Evolutionary conservation across 2,888 invertebrate species (phyloP), one percentile per base, ranked within the genome.

Genomic region (Cephus sareptanus): DNA sequence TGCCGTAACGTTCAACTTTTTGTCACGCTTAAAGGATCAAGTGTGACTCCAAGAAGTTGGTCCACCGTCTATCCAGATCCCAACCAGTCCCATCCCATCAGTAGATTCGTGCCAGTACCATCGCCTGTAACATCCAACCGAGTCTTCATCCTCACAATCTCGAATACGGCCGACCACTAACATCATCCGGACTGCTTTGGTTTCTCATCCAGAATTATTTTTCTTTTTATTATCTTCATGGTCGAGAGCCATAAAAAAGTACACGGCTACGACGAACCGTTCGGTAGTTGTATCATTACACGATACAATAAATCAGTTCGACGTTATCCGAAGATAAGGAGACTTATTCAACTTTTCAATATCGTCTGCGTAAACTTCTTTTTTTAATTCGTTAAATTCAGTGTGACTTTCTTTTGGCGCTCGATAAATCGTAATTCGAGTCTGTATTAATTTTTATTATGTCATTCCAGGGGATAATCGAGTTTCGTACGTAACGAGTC

Each of bases 1-100:
- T 78, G 75, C 73, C 76, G 78, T 78, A 78, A 73, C 68, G 37
- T 34, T 56, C 30, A 75, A 31, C 69, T 75, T 75, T 75, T 75
- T 75, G 75, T 75, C 75, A 33, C 69, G 40, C 68, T 33, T 31
- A 74, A 37, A 74, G 74, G 34, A 74, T 74, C 34, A 34, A n/a
- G 74, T 34, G 56, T 56, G 56, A 56, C 56, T 56, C 56, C 56
- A 15, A 56, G 56, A 56, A 56, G 56, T 56, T 56, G 23, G 56
- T 56, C 56, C 56, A 56, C 23, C 56, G 56, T 56, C 56, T 23
- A 56, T 56, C 56, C 56, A 56, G 56, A 56, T 56, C 56, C 23
- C 56, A 56, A 9, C 56, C 23, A 56, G 56, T 56, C 56, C 56
- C 56, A 56, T 56, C 56, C 56, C 56, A 56, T 56, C 56, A 23